A percentile compares a stretch with the other conserved stretches of the same genome.
Evolutionary conservation across 2,888 invertebrate species (phyloP).

Genomic region (Brachyptera putata): DNA sequence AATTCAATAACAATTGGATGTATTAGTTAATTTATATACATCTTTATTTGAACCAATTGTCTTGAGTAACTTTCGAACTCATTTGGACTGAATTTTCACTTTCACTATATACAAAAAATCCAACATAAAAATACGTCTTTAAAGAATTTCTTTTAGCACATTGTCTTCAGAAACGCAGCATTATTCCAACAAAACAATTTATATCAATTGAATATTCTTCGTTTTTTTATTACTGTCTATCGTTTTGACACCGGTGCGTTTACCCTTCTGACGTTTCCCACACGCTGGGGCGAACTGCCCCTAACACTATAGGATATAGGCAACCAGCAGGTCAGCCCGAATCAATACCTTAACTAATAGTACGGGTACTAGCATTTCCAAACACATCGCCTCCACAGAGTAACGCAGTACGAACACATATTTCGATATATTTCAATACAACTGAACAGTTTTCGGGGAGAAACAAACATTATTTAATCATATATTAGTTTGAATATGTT

Average conservation of each 20-base stretch:
- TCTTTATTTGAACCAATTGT: too few relatives aligned
- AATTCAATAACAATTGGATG: too few relatives aligned
- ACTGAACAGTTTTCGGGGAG: too few relatives aligned
- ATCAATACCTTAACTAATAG: slow-evolving; percentile 31
- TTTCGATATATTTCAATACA: too few relatives aligned
- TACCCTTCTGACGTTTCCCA: not conserved
- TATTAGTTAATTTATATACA: too few relatives aligned
- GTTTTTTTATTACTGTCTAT: not conserved
- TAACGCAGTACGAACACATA: too few relatives aligned
- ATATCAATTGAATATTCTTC: not conserved
- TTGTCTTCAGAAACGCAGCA: not conserved
- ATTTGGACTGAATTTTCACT: slow-evolving; percentile 8
- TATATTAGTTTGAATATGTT: too few relatives aligned
- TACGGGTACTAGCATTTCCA: slow-evolving; percentile 9
- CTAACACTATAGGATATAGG: not conserved
- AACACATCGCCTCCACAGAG: too few relatives aligned
- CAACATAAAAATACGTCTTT: too few relatives aligned
- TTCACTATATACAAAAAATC: slow-evolving; percentile 6
- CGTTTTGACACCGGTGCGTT: not conserved
- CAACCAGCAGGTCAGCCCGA: slow-evolving; percentile 28
- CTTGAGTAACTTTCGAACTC: too few relatives aligned
- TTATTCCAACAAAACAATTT: not conserved
- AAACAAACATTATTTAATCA: too few relatives aligned
- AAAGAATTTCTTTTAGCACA: not conserved
- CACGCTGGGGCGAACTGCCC: slow-evolving; percentile 9